Evolutionary conservation across 2,113 vertebrate genomes (phyloP), one percentile per base, ranked within the genome.

Genomic region (Zapus hudsonius): DNA sequence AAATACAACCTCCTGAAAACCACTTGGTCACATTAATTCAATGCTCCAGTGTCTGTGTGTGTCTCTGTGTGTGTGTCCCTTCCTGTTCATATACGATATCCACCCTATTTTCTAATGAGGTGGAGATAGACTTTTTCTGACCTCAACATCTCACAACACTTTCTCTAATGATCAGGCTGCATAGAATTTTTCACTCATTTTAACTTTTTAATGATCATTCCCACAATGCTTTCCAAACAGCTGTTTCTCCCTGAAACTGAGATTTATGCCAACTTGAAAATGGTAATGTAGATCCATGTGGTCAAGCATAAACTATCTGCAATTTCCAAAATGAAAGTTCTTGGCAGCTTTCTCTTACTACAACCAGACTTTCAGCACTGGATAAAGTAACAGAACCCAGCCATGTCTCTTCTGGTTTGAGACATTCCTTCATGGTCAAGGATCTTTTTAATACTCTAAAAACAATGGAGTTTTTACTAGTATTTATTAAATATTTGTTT

Each of bases 201-300:
- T 72, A 91, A 97, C 85, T 92, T 93, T 94, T 91, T 95, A 95
- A 95, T 96, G 94, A 96, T 89, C n/a, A 84, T 74, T 69, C 72
- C 15, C 5, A 29, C 20, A 80, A 38, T 87, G 47, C 76, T 95
- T 89, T 93, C 47, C 55, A 92, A 96, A 95, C 94, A 97, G 96
- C 86, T 96, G 91, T 92, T 97, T 92, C 76, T 84, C 67, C 47
- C 47, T 47, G 84, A 95, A 89, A 73, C 40, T 59, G 67, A 92
- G 57, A 15, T 38, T 63, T 59, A 95, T 91, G 92, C 95, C 94
- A 94, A 95, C 81, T 92, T 95, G 91, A 94, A 96, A 97, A 96
- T 95, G 96, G 88, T 96, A 93, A 95, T 92, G 72, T 91, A 74
- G 72, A 87, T 57, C 63, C 93, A 87, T 95, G 91, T 96, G 91